Evolutionary conservation across 2,888 invertebrate species (phyloP).

Genomic region (Heteropelma amictum): DNA sequence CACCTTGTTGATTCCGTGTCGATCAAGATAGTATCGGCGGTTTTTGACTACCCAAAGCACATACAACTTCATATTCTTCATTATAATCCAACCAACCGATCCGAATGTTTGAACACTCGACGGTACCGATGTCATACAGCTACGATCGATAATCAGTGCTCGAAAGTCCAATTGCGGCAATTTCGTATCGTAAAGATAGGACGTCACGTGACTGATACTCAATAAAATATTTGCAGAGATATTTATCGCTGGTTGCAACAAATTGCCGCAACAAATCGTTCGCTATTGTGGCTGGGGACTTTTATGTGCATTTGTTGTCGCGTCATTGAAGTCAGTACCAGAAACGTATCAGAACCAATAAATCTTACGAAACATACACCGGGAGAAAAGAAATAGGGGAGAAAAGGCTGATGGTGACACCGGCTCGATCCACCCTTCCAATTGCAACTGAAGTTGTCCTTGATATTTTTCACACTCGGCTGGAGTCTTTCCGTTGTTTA

Average conservation of each 20-base stretch:
- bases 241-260: too few relatives aligned
- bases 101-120: too few relatives aligned
- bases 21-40: conserved; percentile 16
- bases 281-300: too few relatives aligned
- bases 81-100: too few relatives aligned
- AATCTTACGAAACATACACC: background rate
- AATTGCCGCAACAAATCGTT: too few relatives aligned
- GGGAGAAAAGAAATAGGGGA: background rate
- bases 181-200: too few relatives aligned
- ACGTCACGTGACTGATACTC: too few relatives aligned
- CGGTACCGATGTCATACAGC: too few relatives aligned
- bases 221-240: too few relatives aligned
- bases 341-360: background rate
- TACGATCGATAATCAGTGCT: too few relatives aligned
- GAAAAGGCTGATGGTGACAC: background rate
- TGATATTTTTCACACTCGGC: conserved; percentile 39
- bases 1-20: conserved; percentile 60
- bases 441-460: conserved; percentile 2
- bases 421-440: background rate
- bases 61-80: background rate
- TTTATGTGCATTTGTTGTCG: background rate
- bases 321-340: background rate
- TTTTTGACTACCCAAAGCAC: background rate
- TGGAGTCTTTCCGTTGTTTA: conserved; percentile 47
- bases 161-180: too few relatives aligned